Conservation (phyloP, 2,888 invertebrate species). For the Villa cingulata region DNA sequence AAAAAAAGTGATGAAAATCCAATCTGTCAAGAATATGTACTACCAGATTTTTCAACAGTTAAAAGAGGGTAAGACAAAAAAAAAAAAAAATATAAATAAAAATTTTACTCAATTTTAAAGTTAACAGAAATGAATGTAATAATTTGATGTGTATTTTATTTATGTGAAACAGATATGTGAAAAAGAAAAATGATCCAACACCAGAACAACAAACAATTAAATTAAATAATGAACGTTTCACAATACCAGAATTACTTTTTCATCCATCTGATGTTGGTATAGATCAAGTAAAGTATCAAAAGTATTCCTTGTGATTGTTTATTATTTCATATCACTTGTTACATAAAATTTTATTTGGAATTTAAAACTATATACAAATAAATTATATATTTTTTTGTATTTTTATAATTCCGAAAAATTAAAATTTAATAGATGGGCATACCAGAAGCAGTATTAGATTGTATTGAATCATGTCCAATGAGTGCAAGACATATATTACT, state of each 20-base stretch:
- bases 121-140: too few relatives aligned
- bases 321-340: too few relatives aligned
- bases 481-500: constrained; percentile 63
- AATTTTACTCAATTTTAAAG: too few relatives aligned
- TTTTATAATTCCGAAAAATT: too few relatives aligned
- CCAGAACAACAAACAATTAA: constrained; percentile 62
- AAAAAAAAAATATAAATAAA: too few relatives aligned
- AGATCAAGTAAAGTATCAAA: constrained; percentile 35
- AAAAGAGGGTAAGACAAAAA: constrained; percentile 52
- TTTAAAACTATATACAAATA: too few relatives aligned
- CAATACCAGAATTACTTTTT: constrained; percentile 89
- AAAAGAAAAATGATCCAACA: constrained; percentile 27
- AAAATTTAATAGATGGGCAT: constrained; percentile 63
- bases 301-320: background rate
- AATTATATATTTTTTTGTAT: background rate
- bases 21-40: constrained; percentile 77
- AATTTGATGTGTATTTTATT: too few relatives aligned
- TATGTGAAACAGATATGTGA: constrained; percentile 34
- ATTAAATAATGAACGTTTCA: constrained; percentile 86
- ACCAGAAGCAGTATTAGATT: constrained; percentile 70
- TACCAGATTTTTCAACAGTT: constrained; percentile 90
- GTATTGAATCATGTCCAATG: constrained; percentile 59
- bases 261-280: constrained; percentile 91
- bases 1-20: constrained; percentile 47
- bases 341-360: too few relatives aligned